phyloP scores from a whole-genome alignment of 2,113 vertebrate genomes.

The Trichechus manatus region DNA sequence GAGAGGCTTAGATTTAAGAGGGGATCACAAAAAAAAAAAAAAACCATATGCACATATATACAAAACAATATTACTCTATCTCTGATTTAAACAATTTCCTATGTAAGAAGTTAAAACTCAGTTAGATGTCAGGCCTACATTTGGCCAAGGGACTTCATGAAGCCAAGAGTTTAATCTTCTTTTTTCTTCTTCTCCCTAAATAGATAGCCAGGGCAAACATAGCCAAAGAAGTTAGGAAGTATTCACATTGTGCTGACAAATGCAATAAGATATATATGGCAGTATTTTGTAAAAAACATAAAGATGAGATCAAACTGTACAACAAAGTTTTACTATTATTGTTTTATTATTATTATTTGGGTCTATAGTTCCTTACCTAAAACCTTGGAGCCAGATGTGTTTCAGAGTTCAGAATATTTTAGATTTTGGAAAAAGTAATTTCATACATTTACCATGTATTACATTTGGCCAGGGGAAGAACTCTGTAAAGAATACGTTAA shows the following conservation, averaged over 20 bases:
- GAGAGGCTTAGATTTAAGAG: slow-evolving; percentile 21
- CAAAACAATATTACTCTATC: background rate
- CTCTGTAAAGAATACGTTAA: background rate
- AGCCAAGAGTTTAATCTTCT: background rate
- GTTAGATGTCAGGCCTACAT: slow-evolving; percentile 6
- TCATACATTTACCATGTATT: background rate
- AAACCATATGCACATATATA: background rate
- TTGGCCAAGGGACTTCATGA: background rate
- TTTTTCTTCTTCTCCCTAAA: background rate
- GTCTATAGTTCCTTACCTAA: slow-evolving; percentile 13
- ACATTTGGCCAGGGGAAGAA: background rate
- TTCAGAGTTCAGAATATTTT: background rate
- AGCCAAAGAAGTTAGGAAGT: background rate
- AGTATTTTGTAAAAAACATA: background rate
- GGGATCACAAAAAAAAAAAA: background rate
- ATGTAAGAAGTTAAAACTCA: slow-evolving; percentile 44
- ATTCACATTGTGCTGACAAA: slow-evolving; percentile 2
- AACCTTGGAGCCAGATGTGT: background rate
- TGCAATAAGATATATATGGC: background rate
- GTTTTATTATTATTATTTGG: background rate
- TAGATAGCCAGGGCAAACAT: slow-evolving; percentile 22
- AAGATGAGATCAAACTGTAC: background rate
- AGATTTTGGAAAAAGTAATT: background rate
- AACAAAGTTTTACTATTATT: slow-evolving; percentile 17
- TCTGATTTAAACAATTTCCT: background rate